These are phyloP conservation scores for Drosophila kepulauana DNA, from an alignment of 1,140 invertebrate species.

Conservation along the genomic window DNA sequence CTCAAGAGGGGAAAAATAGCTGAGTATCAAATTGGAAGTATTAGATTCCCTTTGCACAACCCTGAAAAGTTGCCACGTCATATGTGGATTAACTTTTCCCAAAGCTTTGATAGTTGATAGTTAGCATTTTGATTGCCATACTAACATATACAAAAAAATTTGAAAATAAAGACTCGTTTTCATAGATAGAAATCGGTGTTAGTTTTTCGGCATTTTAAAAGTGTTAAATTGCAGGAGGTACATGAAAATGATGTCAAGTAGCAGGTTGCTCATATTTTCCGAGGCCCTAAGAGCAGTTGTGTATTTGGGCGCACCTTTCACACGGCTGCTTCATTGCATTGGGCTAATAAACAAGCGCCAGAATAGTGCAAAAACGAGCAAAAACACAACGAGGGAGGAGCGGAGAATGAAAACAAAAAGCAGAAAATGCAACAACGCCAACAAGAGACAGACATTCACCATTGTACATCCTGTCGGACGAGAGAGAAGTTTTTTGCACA, in stretches of 20 bases:
- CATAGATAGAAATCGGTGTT: not conserved
- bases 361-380: slow-evolving; percentile 55
- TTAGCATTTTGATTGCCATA: not conserved
- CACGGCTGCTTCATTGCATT: slow-evolving; percentile 69
- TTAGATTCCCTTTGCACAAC: too few species aligned
- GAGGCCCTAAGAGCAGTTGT: slow-evolving; percentile 10
- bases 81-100: not conserved
- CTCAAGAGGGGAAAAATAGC: not conserved
- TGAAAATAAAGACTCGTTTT: not conserved
- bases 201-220: not conserved
- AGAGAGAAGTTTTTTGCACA: slow-evolving; percentile 37
- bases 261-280: slow-evolving; percentile 16
- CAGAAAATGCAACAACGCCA: slow-evolving; percentile 49
- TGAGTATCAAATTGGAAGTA: too few species aligned
- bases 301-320: slow-evolving; percentile 52
- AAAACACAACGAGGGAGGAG: slow-evolving; percentile 29
- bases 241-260: slow-evolving; percentile 10
- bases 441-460: slow-evolving; percentile 39
- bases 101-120: slow-evolving; percentile 1
- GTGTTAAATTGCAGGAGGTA: not conserved
- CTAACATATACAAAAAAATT: not conserved
- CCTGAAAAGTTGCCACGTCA: not conserved
- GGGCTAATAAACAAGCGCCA: slow-evolving; percentile 49
- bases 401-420: slow-evolving; percentile 46
- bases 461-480: slow-evolving; percentile 61